Percentiles rank a stretch among this genome's conserved stretches.
Conservation (phyloP, 1,140 invertebrate genomes). For the Drosophila subobscura region DNA sequence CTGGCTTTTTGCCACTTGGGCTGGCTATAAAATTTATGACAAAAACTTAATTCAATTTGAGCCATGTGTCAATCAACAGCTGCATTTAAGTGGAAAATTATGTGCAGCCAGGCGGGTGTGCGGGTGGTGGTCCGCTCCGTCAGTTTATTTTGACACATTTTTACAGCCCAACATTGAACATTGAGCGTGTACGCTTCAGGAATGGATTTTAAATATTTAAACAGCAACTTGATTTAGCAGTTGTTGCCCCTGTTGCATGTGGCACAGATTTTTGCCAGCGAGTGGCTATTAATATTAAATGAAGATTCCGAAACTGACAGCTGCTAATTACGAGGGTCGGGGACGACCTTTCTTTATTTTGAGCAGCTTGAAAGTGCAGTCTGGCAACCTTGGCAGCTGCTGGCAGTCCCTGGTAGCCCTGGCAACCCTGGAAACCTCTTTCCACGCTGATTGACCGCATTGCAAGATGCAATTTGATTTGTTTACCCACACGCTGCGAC, state of each 20-base stretch:
- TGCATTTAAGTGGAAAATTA: conserved; percentile 78
- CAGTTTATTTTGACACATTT: conserved; percentile 41
- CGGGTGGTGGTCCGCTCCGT: conserved; percentile 1
- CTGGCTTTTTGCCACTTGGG: conserved; percentile 47
- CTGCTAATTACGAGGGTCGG: no score
- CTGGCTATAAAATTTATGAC: conserved; percentile 61
- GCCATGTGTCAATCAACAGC: conserved; percentile 76
- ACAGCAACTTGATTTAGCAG: background rate
- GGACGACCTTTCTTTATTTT: no score
- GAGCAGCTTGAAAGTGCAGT: conserved; percentile 1
- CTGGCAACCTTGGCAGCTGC: background rate
- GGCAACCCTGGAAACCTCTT: background rate
- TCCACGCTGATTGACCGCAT: background rate
- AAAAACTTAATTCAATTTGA: conserved; percentile 73
- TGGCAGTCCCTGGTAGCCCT: no score
- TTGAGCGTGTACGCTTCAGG: background rate
- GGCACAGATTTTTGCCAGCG: background rate
- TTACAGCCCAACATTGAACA: conserved; percentile 1
- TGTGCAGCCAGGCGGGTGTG: conserved; percentile 49
- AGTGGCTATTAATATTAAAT: background rate
- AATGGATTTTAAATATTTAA: conserved; percentile 37
- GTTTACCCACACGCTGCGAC: background rate
- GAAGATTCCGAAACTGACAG: no score
- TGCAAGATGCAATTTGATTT: no score
- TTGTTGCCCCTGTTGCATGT: no score